Percentiles rank a stretch among this genome's conserved stretches.
These are phyloP conservation scores for Drosophila melanocephala DNA, from an alignment of 2,888 invertebrate genomes.

Conservation along the genomic window DNA sequence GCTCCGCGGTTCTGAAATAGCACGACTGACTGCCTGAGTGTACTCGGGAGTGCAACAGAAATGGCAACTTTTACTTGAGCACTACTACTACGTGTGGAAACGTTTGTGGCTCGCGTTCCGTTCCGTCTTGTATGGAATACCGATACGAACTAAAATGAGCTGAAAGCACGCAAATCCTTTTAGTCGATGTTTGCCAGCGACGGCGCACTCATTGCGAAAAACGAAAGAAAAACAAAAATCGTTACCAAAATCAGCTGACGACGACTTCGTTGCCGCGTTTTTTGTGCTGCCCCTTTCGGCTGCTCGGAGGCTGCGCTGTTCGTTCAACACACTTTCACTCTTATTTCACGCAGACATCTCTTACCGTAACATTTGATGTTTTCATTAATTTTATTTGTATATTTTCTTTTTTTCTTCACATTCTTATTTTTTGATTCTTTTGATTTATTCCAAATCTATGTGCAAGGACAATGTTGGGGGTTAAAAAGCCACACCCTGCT, in stretches of 20 bases:
- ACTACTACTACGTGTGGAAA: conserved; percentile 14
- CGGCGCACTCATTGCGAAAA: conserved; percentile 47
- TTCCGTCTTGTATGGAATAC: conserved; percentile 66
- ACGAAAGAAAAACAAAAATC: conserved; percentile 43
- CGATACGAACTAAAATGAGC: conserved; percentile 69
- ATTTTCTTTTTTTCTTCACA: background rate
- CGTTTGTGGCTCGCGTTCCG: conserved; percentile 31
- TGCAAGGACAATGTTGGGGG: conserved; percentile 12
- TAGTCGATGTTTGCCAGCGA: conserved; percentile 32
- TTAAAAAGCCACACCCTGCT: conserved; percentile 23
- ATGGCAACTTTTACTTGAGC: conserved; percentile 33
- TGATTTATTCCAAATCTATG: conserved; percentile 7
- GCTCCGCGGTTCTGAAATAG: conserved; percentile 59
- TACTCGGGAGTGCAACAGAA: conserved; percentile 33
- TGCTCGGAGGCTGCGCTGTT: conserved; percentile 48
- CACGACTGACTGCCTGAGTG: conserved; percentile 26
- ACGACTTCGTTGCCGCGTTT: conserved; percentile 21
- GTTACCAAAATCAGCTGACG: conserved; percentile 47
- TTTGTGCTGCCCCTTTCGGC: conserved; percentile 18
- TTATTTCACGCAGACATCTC: conserved; percentile 22
- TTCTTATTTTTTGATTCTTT: background rate
- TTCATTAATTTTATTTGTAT: conserved; percentile 3
- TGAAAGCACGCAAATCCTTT: conserved; percentile 68
- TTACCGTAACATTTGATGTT: conserved; percentile 13
- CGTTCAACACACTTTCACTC: conserved; percentile 44